Base-by-base conservation (phyloP, 2,797 vertebrate genomes). In the Enteromius viviparus region DNA sequence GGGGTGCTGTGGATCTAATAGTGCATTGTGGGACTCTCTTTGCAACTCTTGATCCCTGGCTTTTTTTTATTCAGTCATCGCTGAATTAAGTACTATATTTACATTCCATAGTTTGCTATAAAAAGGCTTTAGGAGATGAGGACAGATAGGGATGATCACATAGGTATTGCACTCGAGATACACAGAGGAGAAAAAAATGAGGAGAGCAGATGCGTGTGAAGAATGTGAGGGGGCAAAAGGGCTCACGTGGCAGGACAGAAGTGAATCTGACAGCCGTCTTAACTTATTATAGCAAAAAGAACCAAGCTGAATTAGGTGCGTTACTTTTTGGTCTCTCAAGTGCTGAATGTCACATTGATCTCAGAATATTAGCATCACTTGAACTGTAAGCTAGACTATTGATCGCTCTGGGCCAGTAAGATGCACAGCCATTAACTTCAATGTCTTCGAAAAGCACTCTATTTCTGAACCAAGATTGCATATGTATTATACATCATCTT, bases 271-370 rank as follows among this genome's bases (percentile, higher is more conserved):
- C 93, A 94, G 92, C 91, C 90, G 88, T 94, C 93, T 88, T 84
- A 92, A 90, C 93, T 93, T 93, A 92, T 94, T 94, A 94, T 90
- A 90, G 91, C 85, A 89, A 91, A 91, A 45, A 78, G 89, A 92
- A 92, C 91, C 91, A 93, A 90, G 85, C 90, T 64, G 86, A 93
- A 94, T 94, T 91, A 94, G 92, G 88, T 92, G 91, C 88, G 91
- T 93, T 93, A 80, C 60, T 75, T 66, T 81, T 76, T 83, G 84
- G 85, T 85, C 89, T 89, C 89, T 85, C 81, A 90, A 89, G 88
- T 90, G 87, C 83, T 84, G 82, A 87, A 71, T 85, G 87, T 92
- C 89, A 89, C 90, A 89, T 86, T 87, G 86, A 90, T 90, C 90
- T 81, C 58, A 45, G 89, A 89, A 89, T 91, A 92, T 93, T 91